phyloP scores from a whole-genome alignment of 2,888 invertebrate species.

The Drosophila neutralis region DNA sequence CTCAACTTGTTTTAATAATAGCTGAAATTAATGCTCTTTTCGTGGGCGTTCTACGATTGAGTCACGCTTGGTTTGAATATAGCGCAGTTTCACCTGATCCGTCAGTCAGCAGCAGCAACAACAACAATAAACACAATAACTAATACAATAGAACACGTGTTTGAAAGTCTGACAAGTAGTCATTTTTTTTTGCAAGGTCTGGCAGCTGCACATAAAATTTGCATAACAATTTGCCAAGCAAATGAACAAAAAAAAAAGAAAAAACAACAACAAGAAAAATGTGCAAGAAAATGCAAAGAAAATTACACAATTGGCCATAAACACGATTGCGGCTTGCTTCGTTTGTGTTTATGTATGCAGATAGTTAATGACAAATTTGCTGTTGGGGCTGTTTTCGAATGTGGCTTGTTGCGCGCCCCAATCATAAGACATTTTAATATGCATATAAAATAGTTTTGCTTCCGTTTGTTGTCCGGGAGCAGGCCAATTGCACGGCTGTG shows the following conservation, averaged over 20 bases:
- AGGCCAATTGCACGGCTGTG: constrained; percentile 29
- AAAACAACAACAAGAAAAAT: constrained; percentile 8
- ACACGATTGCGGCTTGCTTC: constrained; percentile 47
- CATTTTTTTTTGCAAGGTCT: constrained; percentile 15
- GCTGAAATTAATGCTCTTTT: constrained; percentile 7
- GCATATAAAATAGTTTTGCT: constrained; percentile 46
- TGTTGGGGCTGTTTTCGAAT: constrained; percentile 20
- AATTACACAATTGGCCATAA: constrained; percentile 74
- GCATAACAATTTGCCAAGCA: constrained; percentile 67
- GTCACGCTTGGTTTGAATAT: constrained; percentile 43
- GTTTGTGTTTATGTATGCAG: constrained; percentile 3
- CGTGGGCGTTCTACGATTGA: constrained; percentile 64
- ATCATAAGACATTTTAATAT: constrained; percentile 37
- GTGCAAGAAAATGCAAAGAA: constrained; percentile 50
- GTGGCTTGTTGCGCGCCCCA: constrained; percentile 13
- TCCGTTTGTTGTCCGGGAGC: constrained; percentile 45
- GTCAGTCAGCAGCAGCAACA: constrained; percentile 1
- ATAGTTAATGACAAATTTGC: constrained; percentile 58
- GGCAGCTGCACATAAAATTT: constrained; percentile 51
- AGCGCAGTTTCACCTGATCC: constrained; percentile 61
- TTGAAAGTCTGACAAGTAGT: constrained; percentile 61
- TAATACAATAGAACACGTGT: constrained; percentile 57
- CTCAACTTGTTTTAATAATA: constrained; percentile 26
- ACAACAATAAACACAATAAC: too few relatives aligned
- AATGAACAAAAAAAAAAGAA: constrained; percentile 6